A percentile compares a stretch with the other conserved stretches of the same genome.
Conservation (phyloP, 2,113 vertebrate species). For the Bagarius yarrelli region DNA sequence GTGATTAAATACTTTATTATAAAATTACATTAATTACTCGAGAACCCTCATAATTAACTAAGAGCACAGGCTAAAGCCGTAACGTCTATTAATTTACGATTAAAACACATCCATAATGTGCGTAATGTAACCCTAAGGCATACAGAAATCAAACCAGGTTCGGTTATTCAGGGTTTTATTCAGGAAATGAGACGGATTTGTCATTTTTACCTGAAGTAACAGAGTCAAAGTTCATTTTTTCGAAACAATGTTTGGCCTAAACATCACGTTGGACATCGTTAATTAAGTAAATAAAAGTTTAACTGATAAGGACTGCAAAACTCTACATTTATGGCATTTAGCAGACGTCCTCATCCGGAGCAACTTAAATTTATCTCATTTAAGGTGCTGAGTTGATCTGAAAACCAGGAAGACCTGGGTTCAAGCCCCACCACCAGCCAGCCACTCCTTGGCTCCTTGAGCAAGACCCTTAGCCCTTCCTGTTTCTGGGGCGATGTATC, state of each 20-base stretch:
- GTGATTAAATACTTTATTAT: slow-evolving; percentile 17
- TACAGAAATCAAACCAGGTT: neutral
- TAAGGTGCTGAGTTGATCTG: no score
- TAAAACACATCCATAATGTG: slow-evolving; percentile 24
- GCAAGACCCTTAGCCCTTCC: no score
- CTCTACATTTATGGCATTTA: no score
- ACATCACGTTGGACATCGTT: neutral
- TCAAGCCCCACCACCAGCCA: no score
- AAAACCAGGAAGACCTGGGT: no score
- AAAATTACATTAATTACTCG: slow-evolving; percentile 17
- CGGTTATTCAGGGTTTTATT: neutral
- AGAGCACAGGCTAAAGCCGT: slow-evolving; percentile 16
- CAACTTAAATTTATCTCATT: no score
- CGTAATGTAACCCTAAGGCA: slow-evolving; percentile 9
- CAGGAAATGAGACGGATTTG: neutral
- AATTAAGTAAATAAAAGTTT: neutral
- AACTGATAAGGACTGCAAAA: neutral
- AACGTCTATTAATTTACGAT: slow-evolving; percentile 30
- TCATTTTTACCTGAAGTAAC: neutral
- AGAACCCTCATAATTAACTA: slow-evolving; percentile 27
- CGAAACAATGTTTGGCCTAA: neutral
- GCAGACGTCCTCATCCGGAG: no score
- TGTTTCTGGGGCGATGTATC: no score
- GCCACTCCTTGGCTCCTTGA: no score
- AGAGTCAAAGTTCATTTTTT: no score